These are phyloP conservation scores for Ceratina calcarata DNA, from an alignment of 1,140 invertebrate species.

Conservation along the genomic window DNA sequence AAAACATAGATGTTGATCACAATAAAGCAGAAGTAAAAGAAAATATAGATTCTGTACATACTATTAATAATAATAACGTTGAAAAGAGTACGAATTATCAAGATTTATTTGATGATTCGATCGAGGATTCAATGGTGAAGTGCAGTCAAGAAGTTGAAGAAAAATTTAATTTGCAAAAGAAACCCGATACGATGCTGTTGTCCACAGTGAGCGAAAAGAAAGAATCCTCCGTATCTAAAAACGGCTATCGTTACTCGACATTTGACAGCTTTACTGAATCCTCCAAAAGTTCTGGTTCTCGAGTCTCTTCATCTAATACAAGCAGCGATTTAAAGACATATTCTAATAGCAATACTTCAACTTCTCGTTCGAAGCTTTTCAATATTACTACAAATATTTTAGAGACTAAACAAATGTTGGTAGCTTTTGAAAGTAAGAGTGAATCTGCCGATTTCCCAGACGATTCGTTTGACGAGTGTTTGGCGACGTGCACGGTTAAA, in stretches of 20 bases:
- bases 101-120: conserved; percentile 72
- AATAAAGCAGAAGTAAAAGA: background rate
- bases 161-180: conserved; percentile 54
- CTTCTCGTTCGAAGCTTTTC: conserved; percentile 4
- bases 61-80: background rate
- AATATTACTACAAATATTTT: conserved; percentile 20
- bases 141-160: conserved; percentile 74
- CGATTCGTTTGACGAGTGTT: conserved; percentile 71
- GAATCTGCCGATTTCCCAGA: conserved; percentile 51
- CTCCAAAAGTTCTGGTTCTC: background rate
- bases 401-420: background rate
- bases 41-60: background rate
- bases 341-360: conserved; percentile 33
- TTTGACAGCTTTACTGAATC: conserved; percentile 1
- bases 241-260: background rate
- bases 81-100: conserved; percentile 51
- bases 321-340: conserved; percentile 41
- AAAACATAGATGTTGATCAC: background rate
- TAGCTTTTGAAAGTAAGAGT: background rate
- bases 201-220: background rate
- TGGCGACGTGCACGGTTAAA: conserved; percentile 59
- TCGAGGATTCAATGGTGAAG: conserved; percentile 69
- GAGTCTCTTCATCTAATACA: background rate
- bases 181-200: background rate
- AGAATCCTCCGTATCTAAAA: conserved; percentile 3